These are phyloP conservation scores for Bradysia coprophila DNA, from an alignment of 1,140 invertebrate genomes.

Conservation along the genomic window DNA sequence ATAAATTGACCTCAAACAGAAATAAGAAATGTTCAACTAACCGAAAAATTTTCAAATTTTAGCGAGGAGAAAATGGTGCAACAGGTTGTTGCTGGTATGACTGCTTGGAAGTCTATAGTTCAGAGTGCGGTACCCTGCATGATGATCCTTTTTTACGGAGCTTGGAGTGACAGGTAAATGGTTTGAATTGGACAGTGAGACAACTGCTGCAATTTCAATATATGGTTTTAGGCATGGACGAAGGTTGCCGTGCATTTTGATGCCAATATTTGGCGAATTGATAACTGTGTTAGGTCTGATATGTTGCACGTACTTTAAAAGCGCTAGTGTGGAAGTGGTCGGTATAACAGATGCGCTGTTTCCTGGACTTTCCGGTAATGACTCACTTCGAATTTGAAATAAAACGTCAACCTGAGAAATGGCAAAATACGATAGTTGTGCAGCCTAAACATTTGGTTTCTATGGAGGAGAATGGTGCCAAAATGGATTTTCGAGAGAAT, in stretches of 20 bases:
- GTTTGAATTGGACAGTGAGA: background rate
- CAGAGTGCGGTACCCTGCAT: constrained; percentile 55
- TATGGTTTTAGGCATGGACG: constrained; percentile 38
- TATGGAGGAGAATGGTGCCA: too few relatives aligned
- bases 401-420: too few relatives aligned
- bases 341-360: constrained; percentile 57
- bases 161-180: constrained; percentile 63
- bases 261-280: constrained; percentile 65
- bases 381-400: too few relatives aligned
- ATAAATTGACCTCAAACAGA: constrained; percentile 6
- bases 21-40: too few relatives aligned
- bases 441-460: too few relatives aligned
- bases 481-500: too few relatives aligned
- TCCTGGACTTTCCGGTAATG: constrained; percentile 45
- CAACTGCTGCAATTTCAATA: constrained; percentile 13
- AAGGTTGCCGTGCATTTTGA: constrained; percentile 66
- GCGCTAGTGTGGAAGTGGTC: constrained; percentile 57
- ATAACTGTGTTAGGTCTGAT: constrained; percentile 56
- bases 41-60: background rate
- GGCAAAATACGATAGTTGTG: too few relatives aligned
- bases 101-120: constrained; percentile 60
- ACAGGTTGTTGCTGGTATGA: constrained; percentile 54
- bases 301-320: constrained; percentile 55
- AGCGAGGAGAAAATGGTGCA: constrained; percentile 52
- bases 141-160: constrained; percentile 57